Conservation (phyloP, 2,113 vertebrate genomes). For the Lontra canadensis region DNA sequence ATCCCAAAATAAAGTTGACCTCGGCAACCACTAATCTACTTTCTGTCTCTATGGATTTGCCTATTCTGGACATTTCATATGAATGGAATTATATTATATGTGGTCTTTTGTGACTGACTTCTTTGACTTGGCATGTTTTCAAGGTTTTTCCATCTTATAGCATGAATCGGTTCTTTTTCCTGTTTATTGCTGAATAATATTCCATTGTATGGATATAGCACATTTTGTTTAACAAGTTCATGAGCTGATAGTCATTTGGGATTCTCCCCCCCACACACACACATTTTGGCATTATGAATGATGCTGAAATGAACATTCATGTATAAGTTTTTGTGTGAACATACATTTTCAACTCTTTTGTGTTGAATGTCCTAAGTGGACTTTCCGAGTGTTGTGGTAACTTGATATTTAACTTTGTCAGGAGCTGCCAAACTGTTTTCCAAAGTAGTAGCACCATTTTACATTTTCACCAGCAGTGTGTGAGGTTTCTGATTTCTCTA, state of each 20-base stretch:
- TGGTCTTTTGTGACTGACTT: background rate
- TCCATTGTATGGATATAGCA: background rate
- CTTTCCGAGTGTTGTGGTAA: background rate
- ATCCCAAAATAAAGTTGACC: background rate
- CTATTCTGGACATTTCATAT: background rate
- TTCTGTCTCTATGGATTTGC: slow-evolving; percentile 5
- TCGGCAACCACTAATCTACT: background rate
- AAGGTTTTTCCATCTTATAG: background rate
- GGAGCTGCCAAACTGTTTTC: background rate
- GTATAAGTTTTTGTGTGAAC: background rate
- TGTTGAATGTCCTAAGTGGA: background rate
- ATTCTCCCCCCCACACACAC: background rate
- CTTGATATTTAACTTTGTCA: background rate
- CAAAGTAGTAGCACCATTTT: background rate
- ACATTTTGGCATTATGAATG: background rate
- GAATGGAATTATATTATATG: background rate
- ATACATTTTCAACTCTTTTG: background rate
- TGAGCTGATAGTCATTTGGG: background rate
- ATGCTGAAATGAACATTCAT: background rate
- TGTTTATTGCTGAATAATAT: background rate
- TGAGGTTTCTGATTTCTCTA: background rate
- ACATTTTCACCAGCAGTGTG: background rate
- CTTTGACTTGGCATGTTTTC: background rate
- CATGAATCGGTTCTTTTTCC: background rate
- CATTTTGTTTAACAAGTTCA: background rate